A percentile compares a stretch with the other conserved stretches of the same genome.
phyloP scores from a whole-genome alignment of 2,113 vertebrate genomes.

The Amphiprion ocellaris region DNA sequence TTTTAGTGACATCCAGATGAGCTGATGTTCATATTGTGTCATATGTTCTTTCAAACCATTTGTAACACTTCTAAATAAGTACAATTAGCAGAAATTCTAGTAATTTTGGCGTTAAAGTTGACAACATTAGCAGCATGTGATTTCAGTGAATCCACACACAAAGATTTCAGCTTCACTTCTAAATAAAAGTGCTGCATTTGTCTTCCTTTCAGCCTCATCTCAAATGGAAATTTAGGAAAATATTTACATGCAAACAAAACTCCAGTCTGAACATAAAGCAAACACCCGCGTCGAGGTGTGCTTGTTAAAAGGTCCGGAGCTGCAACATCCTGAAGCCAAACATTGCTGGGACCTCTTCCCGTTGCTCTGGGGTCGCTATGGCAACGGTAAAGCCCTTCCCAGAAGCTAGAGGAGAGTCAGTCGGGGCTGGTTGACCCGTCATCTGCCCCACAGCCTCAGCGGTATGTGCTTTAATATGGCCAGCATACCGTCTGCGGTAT shows the following conservation, averaged over 20 bases:
- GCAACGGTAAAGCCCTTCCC: slow-evolving; percentile 76
- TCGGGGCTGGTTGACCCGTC: slow-evolving; percentile 67
- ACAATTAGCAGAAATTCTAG: too few species aligned
- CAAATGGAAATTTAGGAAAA: neutral
- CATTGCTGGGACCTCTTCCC: slow-evolving; percentile 82
- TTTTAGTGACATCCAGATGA: neutral
- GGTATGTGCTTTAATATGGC: slow-evolving; percentile 75
- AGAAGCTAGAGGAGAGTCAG: slow-evolving; percentile 73
- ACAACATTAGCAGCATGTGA: too few species aligned
- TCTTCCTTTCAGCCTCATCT: neutral
- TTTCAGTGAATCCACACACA: neutral
- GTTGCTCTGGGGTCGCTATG: slow-evolving; percentile 79
- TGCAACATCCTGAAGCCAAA: slow-evolving; percentile 73
- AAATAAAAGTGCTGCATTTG: neutral
- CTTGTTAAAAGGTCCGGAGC: slow-evolving; percentile 47
- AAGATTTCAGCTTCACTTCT: neutral
- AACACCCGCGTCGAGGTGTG: slow-evolving; percentile 52
- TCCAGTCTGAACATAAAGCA: slow-evolving; percentile 44
- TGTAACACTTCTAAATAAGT: too few species aligned
- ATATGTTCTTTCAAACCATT: too few species aligned
- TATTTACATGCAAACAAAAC: slow-evolving; percentile 28
- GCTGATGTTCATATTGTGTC: neutral
- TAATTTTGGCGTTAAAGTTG: too few species aligned
- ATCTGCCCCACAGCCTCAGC: slow-evolving; percentile 57
- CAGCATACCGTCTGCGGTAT: slow-evolving; percentile 62